phyloP scores from a whole-genome alignment of 2,797 vertebrate species.

The Neoniphon sammara region DNA sequence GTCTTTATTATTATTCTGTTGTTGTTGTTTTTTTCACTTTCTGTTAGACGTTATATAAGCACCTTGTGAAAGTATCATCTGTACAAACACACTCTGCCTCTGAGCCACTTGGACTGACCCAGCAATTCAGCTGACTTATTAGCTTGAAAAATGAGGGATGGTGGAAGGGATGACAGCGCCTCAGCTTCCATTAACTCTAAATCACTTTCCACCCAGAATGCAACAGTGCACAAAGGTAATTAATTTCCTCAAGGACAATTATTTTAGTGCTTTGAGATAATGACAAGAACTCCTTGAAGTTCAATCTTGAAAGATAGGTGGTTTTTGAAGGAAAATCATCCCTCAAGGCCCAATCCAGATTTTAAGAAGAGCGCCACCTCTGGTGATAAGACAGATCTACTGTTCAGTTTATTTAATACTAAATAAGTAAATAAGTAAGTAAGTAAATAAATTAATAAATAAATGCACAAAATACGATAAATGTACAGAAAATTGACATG shows the following conservation, averaged over 20 bases:
- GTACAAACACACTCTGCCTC: constrained; percentile 23
- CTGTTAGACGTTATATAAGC: constrained; percentile 7
- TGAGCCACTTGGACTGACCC: constrained; percentile 42
- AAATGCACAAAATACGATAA: background rate
- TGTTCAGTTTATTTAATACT: constrained; percentile 9
- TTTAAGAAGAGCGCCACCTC: constrained; percentile 22
- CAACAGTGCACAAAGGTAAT: constrained; percentile 81
- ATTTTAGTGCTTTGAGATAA: constrained; percentile 80
- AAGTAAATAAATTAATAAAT: too few species aligned
- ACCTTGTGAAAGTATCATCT: constrained; percentile 24
- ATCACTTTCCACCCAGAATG: constrained; percentile 73
- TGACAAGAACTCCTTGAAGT: constrained; percentile 74
- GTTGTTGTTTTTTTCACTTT: constrained; percentile 3
- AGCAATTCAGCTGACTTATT: constrained; percentile 57
- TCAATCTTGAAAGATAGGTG: constrained; percentile 60
- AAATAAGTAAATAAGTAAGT: too few species aligned
- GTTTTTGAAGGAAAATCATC: constrained; percentile 58
- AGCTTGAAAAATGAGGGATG: constrained; percentile 76
- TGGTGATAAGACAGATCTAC: constrained; percentile 46
- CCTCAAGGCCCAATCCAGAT: constrained; percentile 41
- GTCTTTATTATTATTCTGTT: background rate
- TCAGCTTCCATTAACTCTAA: constrained; percentile 79
- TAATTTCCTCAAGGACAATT: constrained; percentile 87
- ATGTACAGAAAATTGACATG: background rate
- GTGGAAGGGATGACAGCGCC: constrained; percentile 73